These are phyloP conservation scores for Geotrupes spiniger DNA, from an alignment of 2,888 invertebrate species.

Conservation along the genomic window DNA sequence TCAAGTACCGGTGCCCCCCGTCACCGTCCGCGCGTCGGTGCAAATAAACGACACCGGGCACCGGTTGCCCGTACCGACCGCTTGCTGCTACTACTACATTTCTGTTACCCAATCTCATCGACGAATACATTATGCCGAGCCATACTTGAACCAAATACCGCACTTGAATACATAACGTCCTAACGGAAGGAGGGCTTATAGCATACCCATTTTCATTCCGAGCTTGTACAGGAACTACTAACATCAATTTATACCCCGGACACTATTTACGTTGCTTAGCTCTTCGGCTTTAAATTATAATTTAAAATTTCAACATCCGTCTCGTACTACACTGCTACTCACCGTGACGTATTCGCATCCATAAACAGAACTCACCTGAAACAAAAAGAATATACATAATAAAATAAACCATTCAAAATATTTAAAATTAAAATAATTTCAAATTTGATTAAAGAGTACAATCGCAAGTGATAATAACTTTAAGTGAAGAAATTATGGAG, in stretches of 20 bases:
- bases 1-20: background rate
- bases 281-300: slow-evolving; percentile 8
- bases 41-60: background rate
- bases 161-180: slow-evolving; percentile 32
- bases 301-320: background rate
- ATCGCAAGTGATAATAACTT: too few species aligned
- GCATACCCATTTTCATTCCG: slow-evolving; percentile 23
- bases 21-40: background rate
- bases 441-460: too few species aligned
- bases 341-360: background rate
- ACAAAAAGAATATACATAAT: slow-evolving; percentile 8
- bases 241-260: slow-evolving; percentile 24
- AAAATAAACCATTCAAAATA: too few species aligned
- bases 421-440: too few species aligned
- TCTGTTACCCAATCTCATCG: slow-evolving; percentile 7
- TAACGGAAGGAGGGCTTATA: slow-evolving; percentile 27
- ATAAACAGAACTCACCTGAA: slow-evolving; percentile 19
- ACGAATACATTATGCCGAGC: slow-evolving; percentile 6
- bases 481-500: too few species aligned
- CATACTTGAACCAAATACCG: slow-evolving; percentile 24
- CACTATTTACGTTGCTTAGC: slow-evolving; percentile 17
- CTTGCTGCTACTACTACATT: background rate
- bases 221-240: slow-evolving; percentile 19
- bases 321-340: slow-evolving; percentile 3
- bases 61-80: background rate